Evolutionary conservation across 2,888 invertebrate genomes (phyloP), one percentile per base, ranked within the genome.

Genomic region (Heteropelma amictum): DNA sequence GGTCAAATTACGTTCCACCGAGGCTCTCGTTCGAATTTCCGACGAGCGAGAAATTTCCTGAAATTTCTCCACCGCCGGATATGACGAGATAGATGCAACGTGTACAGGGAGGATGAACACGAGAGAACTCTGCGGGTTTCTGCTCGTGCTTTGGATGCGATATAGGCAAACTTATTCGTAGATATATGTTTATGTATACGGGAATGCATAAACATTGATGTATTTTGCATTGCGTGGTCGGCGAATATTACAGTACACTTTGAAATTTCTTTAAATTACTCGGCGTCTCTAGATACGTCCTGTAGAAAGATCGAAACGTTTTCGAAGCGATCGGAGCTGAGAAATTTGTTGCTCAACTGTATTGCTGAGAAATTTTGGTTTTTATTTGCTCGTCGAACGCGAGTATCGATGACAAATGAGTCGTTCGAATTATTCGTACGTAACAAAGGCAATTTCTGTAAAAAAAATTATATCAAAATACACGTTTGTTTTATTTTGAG

Each of bases 21-120:
- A 56, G 51, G 38, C 45, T 58, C 64, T 53, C 70, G 58, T 74
- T 74, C 65, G 67, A 77, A 77, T 77, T 72, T 75, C 69, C 73
- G 73, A 73, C 70, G 51, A 54, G 71, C 53, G 61, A 65, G 65
- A 75, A 75, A 72, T 77, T 77, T 69, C 70, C 72, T 65, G 72
- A 49, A 70, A 72, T 70, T 76, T 72, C 53, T 61, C 54, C 28
- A 51, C 58, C 26, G 30, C 68, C 67, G 67, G 61, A 58, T 61
- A 61, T 58, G 60, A 65, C 35, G 42, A 28, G 51, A 49, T 42
- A 47, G 17, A 26, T 14, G 49, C 14, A 30, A 2, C 14, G 4
- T 26, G 53, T 5, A 8, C 23, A 47, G 56, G 5, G 30, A 49
- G 35, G 12, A 12, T 12, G 35, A 54, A 8, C 10, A 19, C 8